Conservation (phyloP, 2,113 vertebrate genomes). For the Megatriorchis doriae region DNA sequence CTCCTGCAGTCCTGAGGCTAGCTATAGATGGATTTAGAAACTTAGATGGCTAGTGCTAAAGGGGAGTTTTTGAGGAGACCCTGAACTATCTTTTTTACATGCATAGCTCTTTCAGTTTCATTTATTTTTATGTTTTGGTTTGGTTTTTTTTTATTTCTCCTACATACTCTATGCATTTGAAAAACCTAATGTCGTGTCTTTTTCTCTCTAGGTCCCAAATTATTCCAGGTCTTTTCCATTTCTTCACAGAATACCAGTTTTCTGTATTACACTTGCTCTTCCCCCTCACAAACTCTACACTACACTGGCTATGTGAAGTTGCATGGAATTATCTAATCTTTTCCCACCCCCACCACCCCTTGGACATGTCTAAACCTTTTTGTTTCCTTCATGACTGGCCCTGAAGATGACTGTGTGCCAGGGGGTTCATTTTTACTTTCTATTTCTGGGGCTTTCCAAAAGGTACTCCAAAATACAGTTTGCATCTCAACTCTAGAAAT, state of each 20-base stretch:
- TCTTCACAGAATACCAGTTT: neutral
- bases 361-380: neutral
- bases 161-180: neutral
- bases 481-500: neutral
- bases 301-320: neutral
- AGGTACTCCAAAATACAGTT: neutral
- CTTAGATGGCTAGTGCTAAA: neutral
- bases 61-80: neutral
- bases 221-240: neutral
- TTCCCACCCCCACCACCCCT: rapidly evolving
- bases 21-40: neutral
- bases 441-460: neutral
- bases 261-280: neutral
- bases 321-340: neutral
- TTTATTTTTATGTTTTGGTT: neutral
- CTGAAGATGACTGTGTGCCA: neutral
- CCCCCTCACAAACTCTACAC: neutral
- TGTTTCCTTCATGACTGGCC: neutral
- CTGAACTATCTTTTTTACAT: neutral
- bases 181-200: neutral
- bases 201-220: neutral
- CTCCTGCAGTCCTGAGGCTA: neutral
- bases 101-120: neutral
- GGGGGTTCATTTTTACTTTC: neutral
- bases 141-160: neutral